Conservation (phyloP, 2,797 vertebrate genomes). For the Arnoldichthys spilopterus region DNA sequence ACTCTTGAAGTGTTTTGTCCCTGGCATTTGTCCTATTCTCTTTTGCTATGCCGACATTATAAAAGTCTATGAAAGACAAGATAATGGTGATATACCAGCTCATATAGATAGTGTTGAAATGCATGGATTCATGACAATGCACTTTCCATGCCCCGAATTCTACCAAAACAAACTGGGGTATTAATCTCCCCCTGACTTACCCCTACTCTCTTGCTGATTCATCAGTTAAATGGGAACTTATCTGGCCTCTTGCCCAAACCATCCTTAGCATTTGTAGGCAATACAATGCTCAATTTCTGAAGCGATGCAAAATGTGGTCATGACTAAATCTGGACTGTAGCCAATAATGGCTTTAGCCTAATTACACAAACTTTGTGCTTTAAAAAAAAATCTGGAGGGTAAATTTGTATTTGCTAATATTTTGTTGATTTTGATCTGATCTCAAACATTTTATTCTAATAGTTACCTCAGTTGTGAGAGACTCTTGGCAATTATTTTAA, state of each 20-base stretch:
- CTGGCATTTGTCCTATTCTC: background rate
- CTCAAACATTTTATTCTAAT: no score
- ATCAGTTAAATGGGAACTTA: constrained; percentile 74
- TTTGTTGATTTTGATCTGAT: no score
- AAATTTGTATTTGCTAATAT: no score
- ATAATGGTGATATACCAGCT: constrained; percentile 44
- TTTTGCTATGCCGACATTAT: background rate
- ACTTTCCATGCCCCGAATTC: background rate
- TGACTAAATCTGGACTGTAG: constrained; percentile 46
- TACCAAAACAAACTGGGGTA: constrained; percentile 24
- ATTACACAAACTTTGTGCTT: constrained; percentile 43
- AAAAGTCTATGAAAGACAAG: background rate
- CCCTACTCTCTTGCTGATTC: constrained; percentile 60
- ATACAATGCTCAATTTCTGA: constrained; percentile 55
- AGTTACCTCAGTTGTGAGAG: background rate
- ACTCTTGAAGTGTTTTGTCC: background rate
- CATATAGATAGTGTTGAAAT: constrained; percentile 32
- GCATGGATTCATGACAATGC: constrained; percentile 43
- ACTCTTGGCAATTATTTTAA: background rate
- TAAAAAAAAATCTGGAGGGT: background rate
- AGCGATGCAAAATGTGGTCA: constrained; percentile 48
- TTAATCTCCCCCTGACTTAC: constrained; percentile 46
- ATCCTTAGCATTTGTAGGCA: constrained; percentile 60
- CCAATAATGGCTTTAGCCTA: constrained; percentile 33
- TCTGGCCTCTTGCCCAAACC: constrained; percentile 68